These are phyloP conservation scores for Aptenodytes patagonicus DNA, from an alignment of 2,113 vertebrate genomes.

Conservation along the genomic window DNA sequence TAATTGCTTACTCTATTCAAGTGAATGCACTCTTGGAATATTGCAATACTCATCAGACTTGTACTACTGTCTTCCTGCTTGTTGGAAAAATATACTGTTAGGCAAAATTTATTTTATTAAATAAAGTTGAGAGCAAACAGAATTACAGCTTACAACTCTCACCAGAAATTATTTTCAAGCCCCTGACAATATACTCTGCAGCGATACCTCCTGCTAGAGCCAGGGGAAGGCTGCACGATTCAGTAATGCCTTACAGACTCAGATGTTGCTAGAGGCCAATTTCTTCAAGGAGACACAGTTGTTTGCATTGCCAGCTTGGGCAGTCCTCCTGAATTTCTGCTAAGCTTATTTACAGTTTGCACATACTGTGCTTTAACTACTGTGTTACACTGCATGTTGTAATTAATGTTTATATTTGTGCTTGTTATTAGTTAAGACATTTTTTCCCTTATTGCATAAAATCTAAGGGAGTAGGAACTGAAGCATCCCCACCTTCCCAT, in stretches of 20 bases:
- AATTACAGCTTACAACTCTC: not conserved
- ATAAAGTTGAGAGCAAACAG: not conserved
- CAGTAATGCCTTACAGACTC: not conserved
- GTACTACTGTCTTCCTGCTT: not conserved
- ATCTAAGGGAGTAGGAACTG: not conserved
- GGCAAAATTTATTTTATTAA: not conserved
- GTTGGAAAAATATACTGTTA: not conserved
- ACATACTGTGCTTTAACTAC: not conserved
- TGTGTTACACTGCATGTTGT: not conserved
- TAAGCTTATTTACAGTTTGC: not conserved
- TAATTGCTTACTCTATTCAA: not conserved
- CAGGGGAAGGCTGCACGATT: not conserved
- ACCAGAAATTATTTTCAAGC: not conserved
- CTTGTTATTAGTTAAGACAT: not conserved
- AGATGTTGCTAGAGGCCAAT: not conserved
- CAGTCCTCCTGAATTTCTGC: not conserved
- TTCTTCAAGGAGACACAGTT: not conserved
- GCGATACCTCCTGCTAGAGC: not conserved
- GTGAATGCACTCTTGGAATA: not conserved
- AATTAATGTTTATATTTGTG: not conserved
- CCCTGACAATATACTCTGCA: not conserved
- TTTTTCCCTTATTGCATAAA: not conserved
- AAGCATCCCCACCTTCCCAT: conserved; percentile 89
- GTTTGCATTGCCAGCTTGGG: not conserved
- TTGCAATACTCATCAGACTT: not conserved